Base-by-base conservation (phyloP, 2,888 invertebrate species). In the Drosophila longiperda region DNA sequence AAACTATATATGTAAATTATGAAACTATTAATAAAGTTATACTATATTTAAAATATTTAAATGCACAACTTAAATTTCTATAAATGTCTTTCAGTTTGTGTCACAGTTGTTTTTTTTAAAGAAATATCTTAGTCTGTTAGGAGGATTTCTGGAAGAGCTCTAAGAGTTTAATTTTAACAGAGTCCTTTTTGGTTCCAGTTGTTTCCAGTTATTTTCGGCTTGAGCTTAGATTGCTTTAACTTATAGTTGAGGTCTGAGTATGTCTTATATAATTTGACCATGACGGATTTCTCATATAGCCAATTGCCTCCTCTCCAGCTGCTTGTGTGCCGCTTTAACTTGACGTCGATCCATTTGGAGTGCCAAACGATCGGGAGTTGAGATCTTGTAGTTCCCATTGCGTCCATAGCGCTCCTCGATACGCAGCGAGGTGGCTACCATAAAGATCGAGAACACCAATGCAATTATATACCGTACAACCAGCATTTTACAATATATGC, bases 391-490 rank as follows among this genome's bases (percentile, higher is more conserved):
- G 50, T 77, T 73, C 3, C 57, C 58, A 20, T 61, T 55, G 1
- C 68, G 67, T 17, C 67, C 64, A 7, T 61, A 60, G 11, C 84
- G 88, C 49, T 78, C 70, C 49, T 80, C 82, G 66, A 85, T 67
- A 42, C 64, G 71, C 69, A 87, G 54, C 54, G 87, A 87, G 36
- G 87, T 85, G 73, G 89, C 85, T 83, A 85, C 69, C 78, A 88
- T 78, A 61, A 89, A 87, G 58, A 89, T 50, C 71, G 87, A 85
- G 66, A 87, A 89, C 17, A 88, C 89, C 61, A 87, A 58, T 2
- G 87, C 89, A 62, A 89, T 85, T 70, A 88, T 49, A 60, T 85
- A 87, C 45, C 85, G 82, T 26, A 88, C 80, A 40, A 88, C 54
- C 38, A 83, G 55, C 87, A 88, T 89, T 52, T 66, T 61, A 48